phyloP scores from a whole-genome alignment of 2,888 invertebrate species.

The Drosophila rubida region DNA sequence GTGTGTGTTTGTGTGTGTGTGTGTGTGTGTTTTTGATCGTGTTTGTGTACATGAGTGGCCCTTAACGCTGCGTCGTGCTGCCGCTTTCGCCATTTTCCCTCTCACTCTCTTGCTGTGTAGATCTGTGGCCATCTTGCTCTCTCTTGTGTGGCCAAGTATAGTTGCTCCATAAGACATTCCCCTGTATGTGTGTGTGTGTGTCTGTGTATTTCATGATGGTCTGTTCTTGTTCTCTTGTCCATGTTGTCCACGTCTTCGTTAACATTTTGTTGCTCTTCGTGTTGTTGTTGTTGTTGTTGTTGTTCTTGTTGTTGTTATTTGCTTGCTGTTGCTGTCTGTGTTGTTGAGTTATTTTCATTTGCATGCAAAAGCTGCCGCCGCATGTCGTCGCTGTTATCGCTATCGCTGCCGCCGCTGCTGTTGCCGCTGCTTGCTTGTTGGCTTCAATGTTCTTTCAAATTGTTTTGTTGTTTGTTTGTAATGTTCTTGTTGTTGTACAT shows the following conservation, averaged over 20 bases:
- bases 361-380: conserved; percentile 23
- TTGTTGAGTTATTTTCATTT: conserved; percentile 19
- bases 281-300: conserved; percentile 22
- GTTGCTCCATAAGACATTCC: conserved; percentile 28
- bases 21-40: conserved; percentile 18
- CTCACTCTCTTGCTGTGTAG: conserved; percentile 6
- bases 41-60: conserved; percentile 10
- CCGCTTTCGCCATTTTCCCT: conserved; percentile 20
- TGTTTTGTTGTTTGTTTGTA: conserved; percentile 63
- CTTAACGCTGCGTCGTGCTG: conserved; percentile 17
- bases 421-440: conserved; percentile 19
- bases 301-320: conserved; percentile 26
- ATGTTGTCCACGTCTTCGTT: conserved; percentile 30
- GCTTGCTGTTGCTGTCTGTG: conserved; percentile 35
- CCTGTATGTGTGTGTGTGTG: conserved; percentile 26
- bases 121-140: conserved; percentile 13
- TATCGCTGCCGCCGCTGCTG: conserved; percentile 24
- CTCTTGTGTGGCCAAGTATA: conserved; percentile 31
- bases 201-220: conserved; percentile 29
- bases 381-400: conserved; percentile 24
- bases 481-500: conserved; percentile 58
- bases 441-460: conserved; percentile 67
- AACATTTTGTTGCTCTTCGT: conserved; percentile 42
- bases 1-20: conserved; percentile 11
- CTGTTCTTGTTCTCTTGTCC: conserved; percentile 14